Conservation (phyloP, 37 sponge, comb jelly and placozoan genomes). For the Bolinopsis microptera region DNA sequence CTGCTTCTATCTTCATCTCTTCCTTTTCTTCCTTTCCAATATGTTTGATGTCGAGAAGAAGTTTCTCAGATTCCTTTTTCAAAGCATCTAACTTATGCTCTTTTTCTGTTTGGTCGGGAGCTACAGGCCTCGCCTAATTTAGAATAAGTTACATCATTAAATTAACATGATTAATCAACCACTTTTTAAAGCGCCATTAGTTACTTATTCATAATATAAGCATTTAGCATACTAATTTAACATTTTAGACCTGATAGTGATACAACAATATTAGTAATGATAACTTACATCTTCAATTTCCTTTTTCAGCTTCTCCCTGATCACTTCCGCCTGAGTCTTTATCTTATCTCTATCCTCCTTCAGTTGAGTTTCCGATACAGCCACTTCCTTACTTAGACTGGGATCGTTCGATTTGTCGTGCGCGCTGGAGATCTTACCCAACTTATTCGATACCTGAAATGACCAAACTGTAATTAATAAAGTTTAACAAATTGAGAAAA, state of each 20-base stretch:
- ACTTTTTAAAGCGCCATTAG: too few relatives aligned
- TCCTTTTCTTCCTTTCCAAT: slow-evolving; percentile 45
- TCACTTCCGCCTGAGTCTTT: slow-evolving; percentile 23
- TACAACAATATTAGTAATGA: not conserved
- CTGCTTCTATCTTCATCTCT: not conserved
- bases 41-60: slow-evolving; percentile 2
- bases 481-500: too few relatives aligned
- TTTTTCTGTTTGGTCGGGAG: not conserved
- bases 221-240: too few relatives aligned
- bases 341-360: not conserved
- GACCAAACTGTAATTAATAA: too few relatives aligned
- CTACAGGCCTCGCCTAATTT: not conserved
- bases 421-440: slow-evolving; percentile 47
- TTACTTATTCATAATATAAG: too few relatives aligned
- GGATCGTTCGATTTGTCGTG: slow-evolving; percentile 16
- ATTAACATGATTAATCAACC: too few relatives aligned
- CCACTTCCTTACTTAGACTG: slow-evolving; percentile 7
- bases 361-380: slow-evolving; percentile 11
- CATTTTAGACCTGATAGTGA: too few relatives aligned
- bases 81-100: not conserved
- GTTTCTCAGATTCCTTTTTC: slow-evolving; percentile 35
- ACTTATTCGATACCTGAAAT: slow-evolving; percentile 35
- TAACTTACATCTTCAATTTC: slow-evolving; percentile 35
- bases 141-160: too few relatives aligned
- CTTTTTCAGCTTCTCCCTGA: slow-evolving; percentile 47